Evolutionary conservation across 2,797 vertebrate genomes (phyloP).

Genomic region (Caiman crocodilus): DNA sequence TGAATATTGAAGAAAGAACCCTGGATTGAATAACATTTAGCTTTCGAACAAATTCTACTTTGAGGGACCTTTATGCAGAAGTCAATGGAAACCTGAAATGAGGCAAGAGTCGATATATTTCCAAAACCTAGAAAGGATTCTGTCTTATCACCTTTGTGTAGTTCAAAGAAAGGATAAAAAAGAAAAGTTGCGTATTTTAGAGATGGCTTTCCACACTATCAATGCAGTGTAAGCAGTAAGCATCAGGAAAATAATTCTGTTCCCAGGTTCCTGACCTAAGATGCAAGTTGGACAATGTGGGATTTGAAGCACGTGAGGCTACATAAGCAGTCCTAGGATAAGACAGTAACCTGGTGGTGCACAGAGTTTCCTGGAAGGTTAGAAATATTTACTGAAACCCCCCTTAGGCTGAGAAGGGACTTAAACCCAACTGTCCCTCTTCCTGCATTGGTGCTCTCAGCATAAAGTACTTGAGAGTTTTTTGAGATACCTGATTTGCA

Average conservation of each 20-base stretch:
- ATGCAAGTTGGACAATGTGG: no score
- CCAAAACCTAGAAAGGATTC: neutral
- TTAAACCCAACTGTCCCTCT: no score
- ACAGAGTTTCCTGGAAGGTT: no score
- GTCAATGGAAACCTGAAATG: neutral
- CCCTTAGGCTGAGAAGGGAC: no score
- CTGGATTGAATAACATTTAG: neutral
- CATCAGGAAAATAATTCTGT: rapidly evolving
- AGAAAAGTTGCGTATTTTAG: neutral
- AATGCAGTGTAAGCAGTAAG: neutral
- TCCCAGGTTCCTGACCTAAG: neutral
- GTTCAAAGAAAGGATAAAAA: neutral
- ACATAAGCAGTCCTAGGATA: no score
- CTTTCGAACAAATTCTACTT: no score
- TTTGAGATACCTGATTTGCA: rapidly evolving
- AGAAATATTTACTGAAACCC: no score
- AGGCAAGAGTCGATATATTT: rapidly evolving
- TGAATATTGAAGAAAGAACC: neutral
- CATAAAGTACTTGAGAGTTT: neutral
- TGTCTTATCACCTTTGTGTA: rapidly evolving
- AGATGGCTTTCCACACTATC: neutral
- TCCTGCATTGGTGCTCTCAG: no score
- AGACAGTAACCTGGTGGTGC: no score
- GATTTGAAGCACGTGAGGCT: no score
- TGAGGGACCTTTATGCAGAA: neutral